These are phyloP conservation scores for Lagocephalus sceleratus DNA, from an alignment of 2,797 vertebrate genomes.

Conservation along the genomic window DNA sequence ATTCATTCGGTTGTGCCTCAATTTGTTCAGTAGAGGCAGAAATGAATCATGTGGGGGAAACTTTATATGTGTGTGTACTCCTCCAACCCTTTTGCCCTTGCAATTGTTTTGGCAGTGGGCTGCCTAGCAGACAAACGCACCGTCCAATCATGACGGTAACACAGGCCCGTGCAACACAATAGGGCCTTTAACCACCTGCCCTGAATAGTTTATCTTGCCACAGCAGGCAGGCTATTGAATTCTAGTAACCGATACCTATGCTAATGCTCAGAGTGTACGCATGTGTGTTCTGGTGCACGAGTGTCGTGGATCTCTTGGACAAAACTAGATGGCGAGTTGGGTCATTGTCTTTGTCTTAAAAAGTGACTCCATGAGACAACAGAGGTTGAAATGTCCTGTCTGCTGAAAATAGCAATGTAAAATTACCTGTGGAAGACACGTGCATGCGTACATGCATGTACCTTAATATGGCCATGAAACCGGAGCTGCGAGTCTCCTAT, in stretches of 20 bases:
- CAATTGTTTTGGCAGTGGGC: constrained; percentile 65
- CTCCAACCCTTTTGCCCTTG: constrained; percentile 65
- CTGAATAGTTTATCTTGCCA: constrained; percentile 79
- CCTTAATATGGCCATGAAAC: constrained; percentile 49
- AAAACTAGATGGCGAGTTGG: constrained; percentile 21
- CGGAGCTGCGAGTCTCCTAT: constrained; percentile 38
- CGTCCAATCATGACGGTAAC: constrained; percentile 69
- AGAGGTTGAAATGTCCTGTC: constrained; percentile 56
- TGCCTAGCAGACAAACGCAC: constrained; percentile 70
- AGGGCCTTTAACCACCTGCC: constrained; percentile 78
- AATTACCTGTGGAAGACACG: not conserved
- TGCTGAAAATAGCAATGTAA: constrained; percentile 37
- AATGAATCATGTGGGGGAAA: constrained; percentile 57
- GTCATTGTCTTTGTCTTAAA: constrained; percentile 49
- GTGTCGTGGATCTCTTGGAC: constrained; percentile 37
- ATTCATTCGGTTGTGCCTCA: constrained; percentile 38
- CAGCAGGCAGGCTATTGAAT: constrained; percentile 79
- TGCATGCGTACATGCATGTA: not conserved
- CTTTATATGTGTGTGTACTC: constrained; percentile 65
- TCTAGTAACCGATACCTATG: constrained; percentile 76
- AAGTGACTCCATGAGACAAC: constrained; percentile 49
- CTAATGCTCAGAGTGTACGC: constrained; percentile 53
- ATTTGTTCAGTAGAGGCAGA: constrained; percentile 39
- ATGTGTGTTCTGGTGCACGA: constrained; percentile 35
- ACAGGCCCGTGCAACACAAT: constrained; percentile 75